These are phyloP conservation scores for Heliconius cydno DNA, from an alignment of 2,888 invertebrate species.

Conservation along the genomic window DNA sequence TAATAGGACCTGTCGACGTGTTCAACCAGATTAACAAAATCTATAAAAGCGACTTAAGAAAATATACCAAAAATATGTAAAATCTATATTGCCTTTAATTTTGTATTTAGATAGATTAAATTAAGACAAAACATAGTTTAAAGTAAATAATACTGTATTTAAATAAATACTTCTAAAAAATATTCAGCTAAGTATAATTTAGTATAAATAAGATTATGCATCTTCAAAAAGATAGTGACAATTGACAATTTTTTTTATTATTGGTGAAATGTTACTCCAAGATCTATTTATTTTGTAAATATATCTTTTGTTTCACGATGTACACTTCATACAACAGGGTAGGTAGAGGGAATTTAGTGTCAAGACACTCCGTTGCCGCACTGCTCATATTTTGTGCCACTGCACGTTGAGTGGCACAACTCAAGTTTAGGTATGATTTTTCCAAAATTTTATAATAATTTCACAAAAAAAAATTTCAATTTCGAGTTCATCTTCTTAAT, in stretches of 20 bases:
- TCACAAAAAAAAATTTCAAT: no score
- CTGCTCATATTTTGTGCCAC: no score
- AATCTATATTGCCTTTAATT: not conserved
- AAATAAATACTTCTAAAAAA: not conserved
- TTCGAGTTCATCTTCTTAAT: no score
- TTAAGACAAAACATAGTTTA: not conserved
- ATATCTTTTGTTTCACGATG: not conserved
- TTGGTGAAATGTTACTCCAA: not conserved
- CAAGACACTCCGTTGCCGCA: no score
- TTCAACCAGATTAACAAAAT: not conserved
- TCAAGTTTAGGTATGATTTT: no score
- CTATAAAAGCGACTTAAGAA: not conserved
- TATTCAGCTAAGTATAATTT: not conserved
- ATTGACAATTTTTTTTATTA: not conserved
- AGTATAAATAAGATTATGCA: not conserved
- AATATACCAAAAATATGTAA: not conserved
- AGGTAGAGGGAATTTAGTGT: not conserved
- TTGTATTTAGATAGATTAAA: not conserved
- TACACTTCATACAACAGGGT: not conserved
- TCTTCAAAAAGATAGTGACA: not conserved
- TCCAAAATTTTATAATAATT: no score
- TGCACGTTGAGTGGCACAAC: no score
- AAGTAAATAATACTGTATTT: conserved; percentile 13
- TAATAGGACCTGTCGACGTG: conserved; percentile 30
- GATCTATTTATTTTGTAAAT: no score